These are phyloP conservation scores for Origma solitaria DNA, from an alignment of 2,113 vertebrate species.

Conservation along the genomic window DNA sequence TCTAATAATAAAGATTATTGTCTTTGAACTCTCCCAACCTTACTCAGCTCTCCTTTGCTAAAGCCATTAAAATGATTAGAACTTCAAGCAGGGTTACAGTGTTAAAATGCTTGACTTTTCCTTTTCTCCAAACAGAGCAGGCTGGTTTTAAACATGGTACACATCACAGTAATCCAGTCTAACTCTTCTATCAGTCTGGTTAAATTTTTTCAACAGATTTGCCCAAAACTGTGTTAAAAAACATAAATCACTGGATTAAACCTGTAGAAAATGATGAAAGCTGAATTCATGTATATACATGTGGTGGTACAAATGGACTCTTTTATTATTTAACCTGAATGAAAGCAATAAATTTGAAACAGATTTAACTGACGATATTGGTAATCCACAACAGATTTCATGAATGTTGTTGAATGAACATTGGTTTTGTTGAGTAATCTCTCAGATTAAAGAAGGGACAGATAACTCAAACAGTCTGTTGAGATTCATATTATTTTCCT, in stretches of 20 bases:
- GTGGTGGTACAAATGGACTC: conserved; percentile 77
- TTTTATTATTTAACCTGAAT: conserved; percentile 81
- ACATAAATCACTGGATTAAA: conserved; percentile 80
- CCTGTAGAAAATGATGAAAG: conserved; percentile 78
- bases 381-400: conserved; percentile 81
- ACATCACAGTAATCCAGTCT: conserved; percentile 61
- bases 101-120: conserved; percentile 49
- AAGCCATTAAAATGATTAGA: conserved; percentile 70
- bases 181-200: conserved; percentile 68
- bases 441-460: conserved; percentile 71
- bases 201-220: conserved; percentile 72
- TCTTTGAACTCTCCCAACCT: conserved; percentile 64
- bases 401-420: conserved; percentile 77
- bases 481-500: conserved; percentile 55
- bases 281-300: conserved; percentile 78
- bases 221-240: conserved; percentile 71
- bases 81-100: conserved; percentile 43
- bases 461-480: conserved; percentile 74
- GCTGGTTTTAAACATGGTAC: conserved; percentile 56
- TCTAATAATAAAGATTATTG: conserved; percentile 59
- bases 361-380: conserved; percentile 77
- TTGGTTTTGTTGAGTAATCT: conserved; percentile 79
- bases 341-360: conserved; percentile 84
- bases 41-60: conserved; percentile 54
- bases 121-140: conserved; percentile 48